A percentile compares a stretch with the other conserved stretches of the same genome.
Conservation (phyloP, 2,888 invertebrate species). For the Mayetiola destructor region DNA sequence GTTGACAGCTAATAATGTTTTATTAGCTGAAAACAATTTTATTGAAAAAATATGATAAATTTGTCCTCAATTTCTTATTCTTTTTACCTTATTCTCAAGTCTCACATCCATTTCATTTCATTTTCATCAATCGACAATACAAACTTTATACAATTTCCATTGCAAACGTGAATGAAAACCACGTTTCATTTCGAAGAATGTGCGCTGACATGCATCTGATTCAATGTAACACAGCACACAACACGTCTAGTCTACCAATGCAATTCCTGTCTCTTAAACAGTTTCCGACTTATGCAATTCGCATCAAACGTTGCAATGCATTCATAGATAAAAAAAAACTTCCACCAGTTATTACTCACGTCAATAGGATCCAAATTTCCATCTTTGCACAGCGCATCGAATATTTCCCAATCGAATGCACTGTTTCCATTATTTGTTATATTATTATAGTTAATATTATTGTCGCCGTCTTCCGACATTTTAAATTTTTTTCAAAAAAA, state of each 20-base stretch:
- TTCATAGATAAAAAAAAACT: conserved; percentile 19
- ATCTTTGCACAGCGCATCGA: conserved; percentile 44
- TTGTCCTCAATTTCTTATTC: conserved; percentile 1
- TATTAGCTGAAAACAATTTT: no score
- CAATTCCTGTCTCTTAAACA: no score
- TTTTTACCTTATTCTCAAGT: background rate
- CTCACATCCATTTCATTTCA: background rate
- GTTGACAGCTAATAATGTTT: no score
- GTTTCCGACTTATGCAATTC: background rate
- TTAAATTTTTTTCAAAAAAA: background rate
- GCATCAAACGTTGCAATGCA: background rate
- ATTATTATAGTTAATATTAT: no score
- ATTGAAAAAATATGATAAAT: conserved; percentile 1
- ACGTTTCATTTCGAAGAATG: background rate
- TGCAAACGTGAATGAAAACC: background rate
- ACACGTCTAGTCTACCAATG: no score
- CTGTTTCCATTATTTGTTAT: conserved; percentile 32
- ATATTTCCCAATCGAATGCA: conserved; percentile 60
- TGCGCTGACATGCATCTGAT: no score
- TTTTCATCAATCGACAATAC: background rate
- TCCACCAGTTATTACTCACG: no score
- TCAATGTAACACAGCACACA: no score
- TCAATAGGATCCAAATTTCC: conserved; percentile 20
- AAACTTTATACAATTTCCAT: background rate
- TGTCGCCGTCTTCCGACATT: conserved; percentile 14